A percentile compares a stretch with the other conserved stretches of the same genome.
Evolutionary conservation across 2,113 vertebrate genomes (phyloP).

Genomic region (Micronisus gabar): DNA sequence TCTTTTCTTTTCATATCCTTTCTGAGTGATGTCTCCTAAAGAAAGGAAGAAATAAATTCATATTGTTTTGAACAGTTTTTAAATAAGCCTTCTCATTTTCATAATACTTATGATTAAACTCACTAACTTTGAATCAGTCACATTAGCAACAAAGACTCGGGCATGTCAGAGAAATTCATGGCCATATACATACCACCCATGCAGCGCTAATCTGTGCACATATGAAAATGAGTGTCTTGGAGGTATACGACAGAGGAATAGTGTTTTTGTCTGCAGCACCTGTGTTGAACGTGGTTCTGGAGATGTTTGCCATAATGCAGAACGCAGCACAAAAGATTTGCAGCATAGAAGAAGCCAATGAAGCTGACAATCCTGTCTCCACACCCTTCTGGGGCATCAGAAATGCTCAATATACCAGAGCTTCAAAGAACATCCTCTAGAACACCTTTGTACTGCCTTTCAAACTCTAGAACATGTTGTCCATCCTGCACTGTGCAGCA

Average conservation of each 20-base stretch:
- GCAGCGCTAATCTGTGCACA: not conserved
- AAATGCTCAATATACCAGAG: not conserved
- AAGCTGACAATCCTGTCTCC: not conserved
- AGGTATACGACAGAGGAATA: not conserved
- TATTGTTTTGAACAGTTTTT: not conserved
- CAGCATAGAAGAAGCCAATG: rapidly evolving
- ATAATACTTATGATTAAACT: not conserved
- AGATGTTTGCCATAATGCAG: not conserved
- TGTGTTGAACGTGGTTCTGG: not conserved
- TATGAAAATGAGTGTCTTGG: not conserved
- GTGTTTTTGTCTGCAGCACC: not conserved
- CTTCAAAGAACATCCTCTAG: not conserved
- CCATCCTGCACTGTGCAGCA: not conserved
- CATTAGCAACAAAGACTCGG: not conserved
- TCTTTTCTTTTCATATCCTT: conserved; percentile 81
- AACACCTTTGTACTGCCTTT: not conserved
- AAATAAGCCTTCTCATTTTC: not conserved
- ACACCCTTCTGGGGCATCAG: not conserved
- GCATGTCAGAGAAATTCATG: not conserved
- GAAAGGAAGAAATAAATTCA: not conserved
- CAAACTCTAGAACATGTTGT: too few species aligned
- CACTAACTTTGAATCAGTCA: not conserved
- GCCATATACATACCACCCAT: not conserved
- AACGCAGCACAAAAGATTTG: not conserved
- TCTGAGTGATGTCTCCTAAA: conserved; percentile 81